A percentile compares a stretch with the other conserved stretches of the same genome.
Conservation (phyloP, 2,888 invertebrate genomes). For the Morpho achilles region DNA sequence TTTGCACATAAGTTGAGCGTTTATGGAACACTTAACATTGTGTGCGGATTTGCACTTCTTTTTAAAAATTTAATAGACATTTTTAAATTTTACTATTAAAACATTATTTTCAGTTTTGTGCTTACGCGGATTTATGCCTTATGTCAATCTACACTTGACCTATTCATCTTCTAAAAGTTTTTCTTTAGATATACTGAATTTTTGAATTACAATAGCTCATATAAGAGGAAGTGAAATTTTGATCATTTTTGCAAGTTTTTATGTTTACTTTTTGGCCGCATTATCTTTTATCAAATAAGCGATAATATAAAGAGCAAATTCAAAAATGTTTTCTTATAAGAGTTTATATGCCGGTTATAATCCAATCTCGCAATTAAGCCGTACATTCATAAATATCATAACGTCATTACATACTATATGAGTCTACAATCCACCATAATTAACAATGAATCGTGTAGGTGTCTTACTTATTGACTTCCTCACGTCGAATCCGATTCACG, state of each 20-base stretch:
- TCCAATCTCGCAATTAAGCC: constrained; percentile 23
- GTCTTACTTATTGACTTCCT: constrained; percentile 32
- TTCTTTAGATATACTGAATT: too few relatives aligned
- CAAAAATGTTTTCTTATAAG: constrained; percentile 8
- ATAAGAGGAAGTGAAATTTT: too few relatives aligned
- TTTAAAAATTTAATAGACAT: too few relatives aligned
- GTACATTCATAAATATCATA: constrained; percentile 20
- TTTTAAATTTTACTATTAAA: too few relatives aligned
- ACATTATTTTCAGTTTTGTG: too few relatives aligned
- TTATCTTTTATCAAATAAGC: too few relatives aligned
- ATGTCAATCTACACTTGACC: too few relatives aligned
- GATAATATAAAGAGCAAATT: background rate
- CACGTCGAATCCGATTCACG: constrained; percentile 33
- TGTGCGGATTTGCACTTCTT: background rate
- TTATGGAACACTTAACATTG: background rate
- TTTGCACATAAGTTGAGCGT: constrained; percentile 11
- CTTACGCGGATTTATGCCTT: too few relatives aligned
- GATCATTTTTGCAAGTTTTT: too few relatives aligned
- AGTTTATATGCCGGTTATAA: constrained; percentile 4
- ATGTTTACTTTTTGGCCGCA: too few relatives aligned
- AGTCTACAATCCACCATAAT: constrained; percentile 28
- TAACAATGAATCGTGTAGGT: constrained; percentile 32
- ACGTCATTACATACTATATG: constrained; percentile 21
- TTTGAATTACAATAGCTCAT: too few relatives aligned
- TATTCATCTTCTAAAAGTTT: too few relatives aligned